Conservation (phyloP, 2,113 vertebrate genomes). For the Urocitellus parryii region DNA sequence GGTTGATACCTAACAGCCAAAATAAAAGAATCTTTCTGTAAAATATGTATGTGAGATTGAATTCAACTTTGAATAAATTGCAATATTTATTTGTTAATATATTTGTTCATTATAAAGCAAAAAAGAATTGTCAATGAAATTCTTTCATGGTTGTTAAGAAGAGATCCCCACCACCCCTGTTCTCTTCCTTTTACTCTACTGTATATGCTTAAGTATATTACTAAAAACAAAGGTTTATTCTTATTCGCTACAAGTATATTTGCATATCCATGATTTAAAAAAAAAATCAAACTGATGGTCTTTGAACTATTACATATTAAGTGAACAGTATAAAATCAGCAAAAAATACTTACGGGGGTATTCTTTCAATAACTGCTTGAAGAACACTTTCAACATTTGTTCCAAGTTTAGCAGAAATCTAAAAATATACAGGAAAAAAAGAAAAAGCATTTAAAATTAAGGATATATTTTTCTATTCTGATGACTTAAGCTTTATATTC, state of each 20-base stretch:
- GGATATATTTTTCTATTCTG: not conserved
- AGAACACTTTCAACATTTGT: slow-evolving; percentile 95
- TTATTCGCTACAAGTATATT: not conserved
- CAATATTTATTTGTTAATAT: not conserved
- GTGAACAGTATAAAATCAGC: not conserved
- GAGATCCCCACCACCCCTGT: not conserved
- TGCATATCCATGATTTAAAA: not conserved
- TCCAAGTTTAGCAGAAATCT: slow-evolving; percentile 98
- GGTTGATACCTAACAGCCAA: not conserved
- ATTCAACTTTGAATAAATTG: slow-evolving; percentile 43
- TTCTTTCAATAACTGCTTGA: slow-evolving; percentile 92
- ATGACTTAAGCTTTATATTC: not conserved
- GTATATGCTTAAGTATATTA: slow-evolving; percentile 4
- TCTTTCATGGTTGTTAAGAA: not conserved
- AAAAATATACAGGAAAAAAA: slow-evolving; percentile 66
- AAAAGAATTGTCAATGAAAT: not conserved
- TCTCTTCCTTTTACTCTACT: not conserved
- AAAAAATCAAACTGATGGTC: not conserved
- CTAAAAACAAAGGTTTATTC: slow-evolving; percentile 47
- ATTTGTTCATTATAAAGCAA: slow-evolving; percentile 15
- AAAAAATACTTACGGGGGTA: slow-evolving; percentile 93
- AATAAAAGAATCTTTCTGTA: slow-evolving; percentile 18
- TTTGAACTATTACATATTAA: not conserved
- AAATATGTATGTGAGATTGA: slow-evolving; percentile 28
- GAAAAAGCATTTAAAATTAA: slow-evolving; percentile 54